Evolutionary conservation across 2,888 invertebrate species (phyloP), one percentile per base, ranked within the genome.

Genomic region (Tachystola acroxantha): DNA sequence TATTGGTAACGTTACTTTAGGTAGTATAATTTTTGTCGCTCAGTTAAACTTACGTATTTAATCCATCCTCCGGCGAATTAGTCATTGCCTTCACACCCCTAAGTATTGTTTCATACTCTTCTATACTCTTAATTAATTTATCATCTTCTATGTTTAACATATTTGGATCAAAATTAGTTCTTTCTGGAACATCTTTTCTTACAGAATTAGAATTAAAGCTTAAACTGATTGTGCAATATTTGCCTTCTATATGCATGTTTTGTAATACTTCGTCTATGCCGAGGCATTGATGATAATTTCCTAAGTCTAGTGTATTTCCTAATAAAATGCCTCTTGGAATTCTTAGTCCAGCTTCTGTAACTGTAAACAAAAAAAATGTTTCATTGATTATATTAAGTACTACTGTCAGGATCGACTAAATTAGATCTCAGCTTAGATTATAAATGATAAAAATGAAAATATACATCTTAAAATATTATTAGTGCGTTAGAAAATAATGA

Each of bases 221-320:
- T 2, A 63, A 32, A 6, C 29, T 32, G 1, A 70, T 57, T 28
- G 57, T 55, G 35, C 78, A 79, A 37, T 65, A 72, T 51, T 74
- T 74, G 11, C 72, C 73, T 47, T 66, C 50, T 1, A 71, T 49
- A 0, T 37, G 30, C 5, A 47, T 46, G 10, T 46, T 39, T n/a
- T 46, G 42, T 1, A 50, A 13, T 4, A 47, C 28, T 27, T 53
- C 31, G 4, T 48, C 43, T 29, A 71, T 64, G 0, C 34, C 48
- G 6, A 70, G 50, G 35, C 73, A 73, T 42, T 68, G 64, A 19
- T 58, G 45, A 19, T 67, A 73, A 38, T 61, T 60, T 1, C 73
- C 73, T n/a, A 66, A 36, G 39, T 71, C 66, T 3, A 53, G 29
- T 0, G 43, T 35, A 28, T 61, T 64, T 0, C 57, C 50, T 13